These are phyloP conservation scores for Piscicola geometra DNA, from an alignment of 2,888 invertebrate genomes.

Conservation along the genomic window DNA sequence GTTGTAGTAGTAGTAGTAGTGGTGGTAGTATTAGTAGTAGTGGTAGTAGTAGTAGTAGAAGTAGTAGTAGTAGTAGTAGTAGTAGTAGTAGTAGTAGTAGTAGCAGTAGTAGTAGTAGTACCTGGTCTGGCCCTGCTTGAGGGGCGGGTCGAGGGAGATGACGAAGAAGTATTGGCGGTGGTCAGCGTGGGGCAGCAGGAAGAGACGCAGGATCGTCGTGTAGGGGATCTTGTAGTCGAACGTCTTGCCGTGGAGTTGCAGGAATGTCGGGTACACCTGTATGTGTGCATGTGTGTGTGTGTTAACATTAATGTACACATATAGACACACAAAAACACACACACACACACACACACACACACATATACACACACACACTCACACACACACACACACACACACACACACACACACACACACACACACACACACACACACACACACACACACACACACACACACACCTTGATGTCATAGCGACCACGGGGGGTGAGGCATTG, in stretches of 20 bases:
- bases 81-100: no score
- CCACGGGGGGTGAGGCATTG: conserved; percentile 91
- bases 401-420: background rate
- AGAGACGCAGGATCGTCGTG: conserved; percentile 87
- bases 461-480: conserved; percentile 7
- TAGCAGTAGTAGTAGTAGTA: conserved; percentile 67
- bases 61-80: background rate
- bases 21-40: conserved; percentile 31
- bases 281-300: no score
- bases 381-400: background rate
- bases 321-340: no score
- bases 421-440: conserved; percentile 19
- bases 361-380: conserved; percentile 56
- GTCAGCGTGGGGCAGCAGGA: conserved; percentile 92
- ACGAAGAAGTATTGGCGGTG: conserved; percentile 97
- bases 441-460: background rate
- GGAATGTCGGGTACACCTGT: conserved; percentile 83
- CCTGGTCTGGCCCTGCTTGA: conserved; percentile 97
- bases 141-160: conserved; percentile 91
- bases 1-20: conserved; percentile 33
- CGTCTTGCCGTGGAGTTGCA: conserved; percentile 93
- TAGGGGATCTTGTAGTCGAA: conserved; percentile 99
- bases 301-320: no score
- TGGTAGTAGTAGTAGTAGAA: conserved; percentile 30
- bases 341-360: background rate